These are phyloP conservation scores for Nomada ruficornis DNA, from an alignment of 2,888 invertebrate species.

Conservation along the genomic window DNA sequence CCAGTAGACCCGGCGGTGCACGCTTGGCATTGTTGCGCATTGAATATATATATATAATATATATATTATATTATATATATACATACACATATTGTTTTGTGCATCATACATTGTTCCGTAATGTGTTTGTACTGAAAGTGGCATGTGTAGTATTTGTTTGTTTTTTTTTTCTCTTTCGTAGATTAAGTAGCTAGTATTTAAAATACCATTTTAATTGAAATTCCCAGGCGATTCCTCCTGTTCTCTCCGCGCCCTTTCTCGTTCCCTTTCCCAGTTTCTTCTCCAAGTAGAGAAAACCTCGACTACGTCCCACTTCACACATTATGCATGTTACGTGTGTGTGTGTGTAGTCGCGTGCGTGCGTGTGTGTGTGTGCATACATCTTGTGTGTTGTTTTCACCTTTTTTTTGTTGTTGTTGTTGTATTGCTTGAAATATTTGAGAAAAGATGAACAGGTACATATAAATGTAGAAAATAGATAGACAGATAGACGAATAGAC, in stretches of 20 bases:
- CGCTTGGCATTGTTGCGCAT: constrained; percentile 70
- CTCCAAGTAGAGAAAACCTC: constrained; percentile 45
- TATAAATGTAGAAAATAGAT: constrained; percentile 26
- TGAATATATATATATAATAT: constrained; percentile 45
- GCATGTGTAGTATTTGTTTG: constrained; percentile 78
- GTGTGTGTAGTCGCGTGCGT: constrained; percentile 47
- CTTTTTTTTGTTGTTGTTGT: constrained; percentile 31
- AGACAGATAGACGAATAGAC: constrained; percentile 27
- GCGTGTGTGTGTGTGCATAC: neutral
- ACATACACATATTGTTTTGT: constrained; percentile 68
- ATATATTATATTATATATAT: constrained; percentile 7
- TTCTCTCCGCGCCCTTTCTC: neutral
- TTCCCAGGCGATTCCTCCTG: constrained; percentile 38
- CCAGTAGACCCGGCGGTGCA: constrained; percentile 71
- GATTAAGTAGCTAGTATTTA: constrained; percentile 77
- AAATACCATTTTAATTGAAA: constrained; percentile 64
- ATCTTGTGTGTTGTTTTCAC: constrained; percentile 56
- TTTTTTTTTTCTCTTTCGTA: constrained; percentile 62
- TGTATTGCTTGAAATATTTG: constrained; percentile 45
- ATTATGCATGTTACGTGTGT: constrained; percentile 74
- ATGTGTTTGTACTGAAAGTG: constrained; percentile 73
- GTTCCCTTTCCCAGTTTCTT: constrained; percentile 5
- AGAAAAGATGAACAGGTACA: constrained; percentile 17
- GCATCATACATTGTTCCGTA: constrained; percentile 72
- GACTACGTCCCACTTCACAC: constrained; percentile 51